Evolutionary conservation across 2,113 vertebrate species (phyloP).

Genomic region (Dromas ardeola): DNA sequence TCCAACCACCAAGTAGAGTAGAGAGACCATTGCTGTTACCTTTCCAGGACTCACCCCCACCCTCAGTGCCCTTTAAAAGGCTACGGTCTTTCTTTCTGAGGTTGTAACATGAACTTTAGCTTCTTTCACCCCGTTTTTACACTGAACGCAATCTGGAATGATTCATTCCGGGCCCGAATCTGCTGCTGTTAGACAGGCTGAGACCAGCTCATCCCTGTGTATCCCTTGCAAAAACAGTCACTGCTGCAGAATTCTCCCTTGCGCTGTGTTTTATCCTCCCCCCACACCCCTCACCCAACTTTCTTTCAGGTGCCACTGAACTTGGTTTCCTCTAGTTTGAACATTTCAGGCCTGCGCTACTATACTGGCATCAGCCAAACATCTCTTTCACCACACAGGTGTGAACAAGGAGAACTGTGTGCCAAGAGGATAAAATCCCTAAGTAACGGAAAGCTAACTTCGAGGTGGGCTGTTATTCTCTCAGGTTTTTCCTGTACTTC

Average conservation of each 20-base stretch:
- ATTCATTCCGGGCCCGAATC: neutral
- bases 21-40: slow-evolving; percentile 31
- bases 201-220: neutral
- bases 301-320: neutral
- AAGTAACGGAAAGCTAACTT: neutral
- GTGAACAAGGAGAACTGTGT: neutral
- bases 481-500: neutral
- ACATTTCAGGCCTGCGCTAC: neutral
- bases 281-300: rapidly evolving
- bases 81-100: neutral
- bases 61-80: slow-evolving; percentile 5
- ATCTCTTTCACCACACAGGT: neutral
- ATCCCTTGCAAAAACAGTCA: neutral
- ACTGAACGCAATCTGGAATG: neutral
- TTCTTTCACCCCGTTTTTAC: neutral
- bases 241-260: neutral
- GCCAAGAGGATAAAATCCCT: neutral
- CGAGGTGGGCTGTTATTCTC: neutral
- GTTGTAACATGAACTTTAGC: slow-evolving; percentile 4
- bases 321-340: neutral
- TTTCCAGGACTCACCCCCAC: neutral
- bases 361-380: neutral
- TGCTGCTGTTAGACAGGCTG: neutral
- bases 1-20: slow-evolving; percentile 55
- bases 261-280: neutral